Base-by-base conservation (phyloP, 2,113 vertebrate species). In the Zosterops hypoxanthus region DNA sequence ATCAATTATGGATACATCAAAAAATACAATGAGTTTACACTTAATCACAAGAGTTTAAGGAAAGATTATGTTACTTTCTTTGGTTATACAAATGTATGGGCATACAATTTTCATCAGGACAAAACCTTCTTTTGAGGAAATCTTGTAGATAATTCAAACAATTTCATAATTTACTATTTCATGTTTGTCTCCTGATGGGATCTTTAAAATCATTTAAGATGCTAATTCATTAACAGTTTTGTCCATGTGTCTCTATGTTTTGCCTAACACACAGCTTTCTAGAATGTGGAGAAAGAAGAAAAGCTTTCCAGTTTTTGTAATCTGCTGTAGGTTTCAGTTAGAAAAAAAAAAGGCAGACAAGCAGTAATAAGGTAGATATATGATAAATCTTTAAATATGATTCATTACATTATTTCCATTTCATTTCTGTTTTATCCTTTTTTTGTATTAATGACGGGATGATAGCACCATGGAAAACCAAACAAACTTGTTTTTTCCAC, bases 1-100 rank as follows among this genome's bases (percentile, higher is more conserved):
- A 66, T 83, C 92, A 97, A 84, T 92, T 89, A 96, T 69, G 91
- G 94, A 93, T 76, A 92, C 83, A 88, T 96, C 15, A 79, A 82
- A 96, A 95, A 88, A 66, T 26, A 94, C n/a, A 92, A 56, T 36
- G 31, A 59, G 34, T 2, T 86, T 81, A 59, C 50, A 85, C 34
- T 55, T 71, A 70, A 84, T 85, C 25, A 70, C 46, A 73, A 47
- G 95, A 69, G 31, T 80, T 93, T 49, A 90, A 93, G 28, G 26
- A 93, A 92, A 80, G 61, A 61, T 80, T 86, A 69, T 14, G 8
- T 55, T 92, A 84, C 2, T 1, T 80, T 88, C 19, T 64, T 76
- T 92, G 25, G 61, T 80, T 90, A 29, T 34, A 88, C 22, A 8
- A 93, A 69, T 55, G 90, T 55, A 92, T 1, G 3, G 49, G 28